Evolutionary conservation across 2,888 invertebrate species (phyloP).

Genomic region (Cephus nigrinus): DNA sequence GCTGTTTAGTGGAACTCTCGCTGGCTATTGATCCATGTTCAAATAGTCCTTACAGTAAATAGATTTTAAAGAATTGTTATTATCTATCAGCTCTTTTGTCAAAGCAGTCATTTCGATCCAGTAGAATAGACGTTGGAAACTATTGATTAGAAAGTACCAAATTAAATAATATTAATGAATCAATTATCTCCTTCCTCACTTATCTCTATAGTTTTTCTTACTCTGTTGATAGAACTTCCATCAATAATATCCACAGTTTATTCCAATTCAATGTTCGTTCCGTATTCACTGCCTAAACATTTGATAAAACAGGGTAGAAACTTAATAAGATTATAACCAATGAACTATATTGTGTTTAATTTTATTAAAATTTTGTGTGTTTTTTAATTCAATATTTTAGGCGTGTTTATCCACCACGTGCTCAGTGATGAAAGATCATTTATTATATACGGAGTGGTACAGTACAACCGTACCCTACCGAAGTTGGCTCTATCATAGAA

Average conservation of each 20-base stretch:
- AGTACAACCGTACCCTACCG: background rate
- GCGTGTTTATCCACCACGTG: background rate
- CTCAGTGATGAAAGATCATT: background rate
- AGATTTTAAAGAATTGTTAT: too few species aligned
- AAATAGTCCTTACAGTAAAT: too few species aligned
- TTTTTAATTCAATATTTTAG: background rate
- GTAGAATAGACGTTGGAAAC: too few species aligned
- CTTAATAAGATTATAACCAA: background rate
- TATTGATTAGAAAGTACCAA: too few species aligned
- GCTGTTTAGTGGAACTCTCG: too few species aligned
- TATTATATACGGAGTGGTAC: background rate
- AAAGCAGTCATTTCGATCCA: too few species aligned
- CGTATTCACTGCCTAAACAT: background rate
- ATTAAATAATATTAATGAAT: background rate
- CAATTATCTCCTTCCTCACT: background rate
- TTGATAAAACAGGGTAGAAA: background rate
- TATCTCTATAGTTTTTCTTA: background rate
- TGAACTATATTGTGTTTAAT: background rate
- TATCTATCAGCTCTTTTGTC: too few species aligned
- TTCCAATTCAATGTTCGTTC: background rate
- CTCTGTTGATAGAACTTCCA: background rate
- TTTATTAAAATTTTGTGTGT: background rate
- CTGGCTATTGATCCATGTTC: too few species aligned
- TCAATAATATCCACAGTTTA: background rate
- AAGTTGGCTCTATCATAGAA: too few species aligned